Conservation (phyloP, 2,113 vertebrate genomes). For the Sorex araneus region DNA sequence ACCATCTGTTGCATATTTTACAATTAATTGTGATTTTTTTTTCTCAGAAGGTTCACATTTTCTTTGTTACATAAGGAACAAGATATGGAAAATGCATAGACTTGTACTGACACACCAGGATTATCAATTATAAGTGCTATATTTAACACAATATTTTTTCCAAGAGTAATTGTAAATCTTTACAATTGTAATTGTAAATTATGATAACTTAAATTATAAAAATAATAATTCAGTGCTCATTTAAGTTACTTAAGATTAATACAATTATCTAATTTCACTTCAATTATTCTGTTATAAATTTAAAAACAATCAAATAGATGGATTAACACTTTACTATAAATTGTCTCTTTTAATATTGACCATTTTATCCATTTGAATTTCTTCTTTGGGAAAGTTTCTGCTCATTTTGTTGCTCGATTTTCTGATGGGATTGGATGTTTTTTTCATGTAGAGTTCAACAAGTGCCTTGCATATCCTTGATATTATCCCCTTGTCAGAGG, state of each 20-base stretch:
- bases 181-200: no score
- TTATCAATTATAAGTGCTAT: background rate
- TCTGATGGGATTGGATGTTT: no score
- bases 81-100: slow-evolving; percentile 64
- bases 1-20: slow-evolving; percentile 91
- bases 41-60: slow-evolving; percentile 82
- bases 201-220: no score
- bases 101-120: slow-evolving; percentile 52
- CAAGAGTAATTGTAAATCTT: background rate
- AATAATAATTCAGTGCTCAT: background rate
- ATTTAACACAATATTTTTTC: background rate
- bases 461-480: no score
- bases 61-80: slow-evolving; percentile 73
- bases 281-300: background rate
- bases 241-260: background rate
- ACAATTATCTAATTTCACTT: background rate
- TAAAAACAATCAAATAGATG: background rate
- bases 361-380: background rate
- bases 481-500: no score
- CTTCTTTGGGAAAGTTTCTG: no score
- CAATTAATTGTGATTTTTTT: slow-evolving; percentile 88
- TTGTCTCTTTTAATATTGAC: background rate
- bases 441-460: no score
- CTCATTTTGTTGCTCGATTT: no score
- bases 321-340: background rate